These are phyloP conservation scores for Sorex maritimensis DNA, from an alignment of 2,797 vertebrate species.

Conservation along the genomic window DNA sequence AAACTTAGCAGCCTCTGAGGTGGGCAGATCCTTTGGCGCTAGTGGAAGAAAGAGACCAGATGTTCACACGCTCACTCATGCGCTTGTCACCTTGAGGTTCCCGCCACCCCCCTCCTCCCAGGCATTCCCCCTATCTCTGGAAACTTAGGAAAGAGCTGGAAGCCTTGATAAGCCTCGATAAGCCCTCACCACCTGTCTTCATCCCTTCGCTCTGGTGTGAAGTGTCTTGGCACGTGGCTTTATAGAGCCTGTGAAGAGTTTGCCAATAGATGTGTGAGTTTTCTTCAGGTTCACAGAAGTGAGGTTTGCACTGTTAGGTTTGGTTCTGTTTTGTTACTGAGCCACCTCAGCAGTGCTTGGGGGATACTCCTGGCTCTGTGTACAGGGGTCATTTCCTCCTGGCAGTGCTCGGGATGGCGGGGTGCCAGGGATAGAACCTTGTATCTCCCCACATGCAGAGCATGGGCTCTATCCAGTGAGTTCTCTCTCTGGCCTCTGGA, in stretches of 20 bases:
- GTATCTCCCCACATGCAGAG: too few relatives aligned
- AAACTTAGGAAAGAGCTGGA: not conserved
- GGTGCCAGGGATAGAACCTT: too few relatives aligned
- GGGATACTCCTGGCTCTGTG: too few relatives aligned
- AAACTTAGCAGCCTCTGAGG: not conserved
- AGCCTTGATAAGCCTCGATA: not conserved
- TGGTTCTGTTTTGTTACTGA: too few relatives aligned
- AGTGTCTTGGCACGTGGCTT: not conserved
- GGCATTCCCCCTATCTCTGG: not conserved
- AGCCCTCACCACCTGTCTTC: not conserved
- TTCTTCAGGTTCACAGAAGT: not conserved
- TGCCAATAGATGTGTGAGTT: constrained; percentile 32
- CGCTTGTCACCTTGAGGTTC: too few relatives aligned
- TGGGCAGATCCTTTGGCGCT: not conserved
- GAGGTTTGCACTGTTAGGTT: not conserved
- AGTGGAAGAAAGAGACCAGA: not conserved
- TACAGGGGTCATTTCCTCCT: too few relatives aligned
- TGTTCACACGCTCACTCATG: too few relatives aligned
- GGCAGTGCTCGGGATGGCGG: too few relatives aligned
- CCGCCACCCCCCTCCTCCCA: rapidly evolving
- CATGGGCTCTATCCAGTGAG: too few relatives aligned
- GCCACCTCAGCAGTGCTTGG: too few relatives aligned
- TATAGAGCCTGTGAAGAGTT: constrained; percentile 38
- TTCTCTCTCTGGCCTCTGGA: too few relatives aligned
- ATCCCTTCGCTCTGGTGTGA: rapidly evolving